Conservation (phyloP, 1,140 invertebrate genomes). For the Drosophila albomicans region DNA sequence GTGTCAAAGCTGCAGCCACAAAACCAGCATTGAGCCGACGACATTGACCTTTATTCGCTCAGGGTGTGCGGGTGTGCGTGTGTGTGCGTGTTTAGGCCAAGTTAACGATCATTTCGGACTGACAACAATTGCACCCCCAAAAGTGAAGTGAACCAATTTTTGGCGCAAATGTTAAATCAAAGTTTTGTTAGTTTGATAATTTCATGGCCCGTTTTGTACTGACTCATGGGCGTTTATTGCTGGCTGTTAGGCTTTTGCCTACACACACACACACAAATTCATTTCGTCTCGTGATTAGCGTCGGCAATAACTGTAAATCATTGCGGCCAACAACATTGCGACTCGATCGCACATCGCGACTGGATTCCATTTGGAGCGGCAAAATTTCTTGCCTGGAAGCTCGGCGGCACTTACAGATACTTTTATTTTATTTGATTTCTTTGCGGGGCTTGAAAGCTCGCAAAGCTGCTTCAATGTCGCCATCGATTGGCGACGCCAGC, state of each 20-base stretch:
- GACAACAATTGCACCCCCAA: constrained; percentile 27
- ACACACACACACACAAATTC: constrained; percentile 23
- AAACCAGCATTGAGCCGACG: constrained; percentile 32
- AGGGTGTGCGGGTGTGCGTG: background rate
- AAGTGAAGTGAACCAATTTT: constrained; percentile 44
- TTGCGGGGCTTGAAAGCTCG: constrained; percentile 15
- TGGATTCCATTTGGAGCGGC: constrained; percentile 1
- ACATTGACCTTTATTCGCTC: constrained; percentile 72
- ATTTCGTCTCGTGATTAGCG: constrained; percentile 65
- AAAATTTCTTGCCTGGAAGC: constrained; percentile 41
- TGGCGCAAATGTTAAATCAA: background rate
- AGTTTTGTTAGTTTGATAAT: constrained; percentile 21
- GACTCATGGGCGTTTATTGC: constrained; percentile 61
- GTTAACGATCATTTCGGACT: constrained; percentile 20
- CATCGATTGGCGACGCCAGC: background rate
- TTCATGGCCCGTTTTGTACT: constrained; percentile 58
- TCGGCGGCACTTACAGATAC: constrained; percentile 30
- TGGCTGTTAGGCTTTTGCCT: constrained; percentile 20
- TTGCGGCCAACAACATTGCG: constrained; percentile 21
- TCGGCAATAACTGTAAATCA: constrained; percentile 60
- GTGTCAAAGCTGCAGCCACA: constrained; percentile 57
- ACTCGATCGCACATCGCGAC: constrained; percentile 23
- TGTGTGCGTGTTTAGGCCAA: constrained; percentile 18
- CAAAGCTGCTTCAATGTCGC: constrained; percentile 37
- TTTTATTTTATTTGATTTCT: background rate